Base-by-base conservation (phyloP, 1,140 invertebrate genomes). In the Drosophila yakuba region DNA sequence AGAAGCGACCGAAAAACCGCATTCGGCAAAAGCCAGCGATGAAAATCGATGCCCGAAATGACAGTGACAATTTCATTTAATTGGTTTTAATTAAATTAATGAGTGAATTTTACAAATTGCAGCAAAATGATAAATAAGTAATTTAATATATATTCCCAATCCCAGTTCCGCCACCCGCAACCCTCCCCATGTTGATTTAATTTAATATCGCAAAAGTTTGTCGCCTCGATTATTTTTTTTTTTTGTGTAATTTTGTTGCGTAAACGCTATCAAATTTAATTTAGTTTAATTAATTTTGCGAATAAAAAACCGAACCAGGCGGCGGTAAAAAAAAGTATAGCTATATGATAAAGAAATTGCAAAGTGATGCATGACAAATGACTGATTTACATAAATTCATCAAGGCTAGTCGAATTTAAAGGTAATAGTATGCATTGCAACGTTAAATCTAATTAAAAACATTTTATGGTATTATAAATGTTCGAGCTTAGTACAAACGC, bases 31-130 rank as follows among this genome's bases (percentile, higher is more conserved):
- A 57, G 74, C 74, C 75, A 78, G 76, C 63, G 52, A 58, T 84
- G 73, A 89, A 89, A 89, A 89, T 89, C 84, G 84, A 89, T 89
- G 85, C 84, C 77, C 69, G 73, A 89, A 90, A 90, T 89, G 84
- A 89, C 84, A 89, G 84, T 90, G 85, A 90, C 85, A 89, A 89
- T 89, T 89, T 84, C 77, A 89, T 90, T 89, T 90, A 89, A 88
- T 88, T 88, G 84, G 80, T 88, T 88, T 89, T 89, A 89, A 89
- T 89, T 90, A 89, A 89, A 89, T 89, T 89, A 89, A 89, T 89
- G 84, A 85, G 85, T 89, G 79, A 89, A 89, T 89, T 88, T 89
- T 80, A 89, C 84, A 89, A 90, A 90, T 89, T 90, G 85, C 86
- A 89, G 77, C 69, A 89, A 90, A 90, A 89, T 88, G 84, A 88